Conservation (phyloP, 2,797 vertebrate genomes). For the Remorina albescens region DNA sequence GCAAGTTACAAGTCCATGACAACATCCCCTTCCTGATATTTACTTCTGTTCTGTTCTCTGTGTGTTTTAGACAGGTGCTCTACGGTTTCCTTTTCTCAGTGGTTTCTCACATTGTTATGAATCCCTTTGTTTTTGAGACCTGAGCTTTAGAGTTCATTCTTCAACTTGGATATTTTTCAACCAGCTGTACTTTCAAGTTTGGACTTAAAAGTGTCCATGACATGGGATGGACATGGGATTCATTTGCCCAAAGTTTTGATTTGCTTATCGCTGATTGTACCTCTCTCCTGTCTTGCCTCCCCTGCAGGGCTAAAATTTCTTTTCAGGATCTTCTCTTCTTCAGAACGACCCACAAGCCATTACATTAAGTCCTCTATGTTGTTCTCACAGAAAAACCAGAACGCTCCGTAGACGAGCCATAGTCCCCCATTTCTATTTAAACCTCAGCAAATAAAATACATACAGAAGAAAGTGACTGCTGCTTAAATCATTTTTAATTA, state of each 20-base stretch:
- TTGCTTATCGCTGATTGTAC: neutral
- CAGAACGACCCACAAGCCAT: neutral
- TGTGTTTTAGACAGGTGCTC: neutral
- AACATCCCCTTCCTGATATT: neutral
- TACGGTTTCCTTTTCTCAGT: neutral
- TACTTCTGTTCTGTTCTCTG: neutral
- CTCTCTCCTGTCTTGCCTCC: no score
- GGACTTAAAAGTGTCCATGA: neutral
- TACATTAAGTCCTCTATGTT: neutral
- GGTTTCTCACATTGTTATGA: neutral
- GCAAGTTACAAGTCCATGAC: neutral
- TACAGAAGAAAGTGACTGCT: neutral
- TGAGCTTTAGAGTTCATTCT: neutral
- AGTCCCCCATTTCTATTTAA: neutral
- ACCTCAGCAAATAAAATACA: neutral
- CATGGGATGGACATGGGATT: neutral
- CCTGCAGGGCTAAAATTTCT: no score
- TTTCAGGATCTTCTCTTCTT: no score
- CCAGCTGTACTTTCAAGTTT: neutral
- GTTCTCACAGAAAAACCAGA: conserved; percentile 7
- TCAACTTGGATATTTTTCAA: neutral
- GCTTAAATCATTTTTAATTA: neutral
- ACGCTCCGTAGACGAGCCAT: neutral
- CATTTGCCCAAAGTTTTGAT: neutral
- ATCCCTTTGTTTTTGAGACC: neutral